Base-by-base conservation (phyloP, 2,888 invertebrate species). In the Apotomis betuletana region DNA sequence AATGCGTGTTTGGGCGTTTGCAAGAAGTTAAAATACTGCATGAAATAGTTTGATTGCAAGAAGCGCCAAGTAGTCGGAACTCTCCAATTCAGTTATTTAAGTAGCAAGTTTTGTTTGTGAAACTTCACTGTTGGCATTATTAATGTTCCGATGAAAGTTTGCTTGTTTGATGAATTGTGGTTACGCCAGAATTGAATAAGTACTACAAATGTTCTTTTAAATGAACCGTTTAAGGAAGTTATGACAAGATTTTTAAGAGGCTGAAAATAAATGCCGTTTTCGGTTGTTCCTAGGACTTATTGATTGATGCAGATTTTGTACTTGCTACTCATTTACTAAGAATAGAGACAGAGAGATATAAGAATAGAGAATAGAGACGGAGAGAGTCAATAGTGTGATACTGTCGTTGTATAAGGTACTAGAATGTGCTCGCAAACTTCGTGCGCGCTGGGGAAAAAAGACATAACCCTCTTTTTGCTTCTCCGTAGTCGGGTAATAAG, bases 131-230 rank as follows among this genome's bases (percentile, higher is more conserved):
- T 64, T 59, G 36, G 13, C 38, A 49, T 57, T 71, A 67, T 71
- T 62, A 71, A 71, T 71, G 67, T 57, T 62, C 10, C 57, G 57
- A n/a, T 4, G 38, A 57, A 70, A 71, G 61, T 71, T 71, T 41
- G 38, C 51, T 49, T 67, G 27, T 62, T 71, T 62, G 67, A 67
- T 6, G 67, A 57, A 71, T 71, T 67, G 71, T 65, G 71, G 71
- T 62, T 49, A 8, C 3, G 13, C 10, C 13, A 10, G 13, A 67
- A 59, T 64, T 64, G 13, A 63, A 58, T 58, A n/a, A n/a, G n/a
- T n/a, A 13, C 57, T 67, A 65, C 36, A 65, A 65, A 65, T 64
- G 54, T 46, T 36, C 55, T 65, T 57, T 57, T 57, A 62, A 57
- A 57, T 57, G 36, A 65, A 65, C 44, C 12, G 54, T 5, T 27